These are phyloP conservation scores for Fissipunctia ypsillon DNA, from an alignment of 2,888 invertebrate species.

Conservation along the genomic window DNA sequence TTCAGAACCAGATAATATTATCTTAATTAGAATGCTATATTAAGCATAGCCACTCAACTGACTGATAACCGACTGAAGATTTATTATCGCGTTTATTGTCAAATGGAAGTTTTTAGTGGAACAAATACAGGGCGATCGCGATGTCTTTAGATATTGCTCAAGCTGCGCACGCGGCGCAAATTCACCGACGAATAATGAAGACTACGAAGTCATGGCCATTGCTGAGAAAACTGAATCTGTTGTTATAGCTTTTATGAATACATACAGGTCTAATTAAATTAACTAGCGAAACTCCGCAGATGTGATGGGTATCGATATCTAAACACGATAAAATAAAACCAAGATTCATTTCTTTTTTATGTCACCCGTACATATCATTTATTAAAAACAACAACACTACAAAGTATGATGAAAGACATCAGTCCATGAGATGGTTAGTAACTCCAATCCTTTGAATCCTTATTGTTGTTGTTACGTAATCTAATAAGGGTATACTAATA, in stretches of 20 bases:
- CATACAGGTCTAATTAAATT: too few species aligned
- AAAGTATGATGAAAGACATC: slow-evolving; percentile 49
- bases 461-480: slow-evolving; percentile 40
- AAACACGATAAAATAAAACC: too few species aligned
- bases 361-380: neutral
- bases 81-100: slow-evolving; percentile 42
- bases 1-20: slow-evolving; percentile 39
- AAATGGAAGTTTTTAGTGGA: slow-evolving; percentile 48
- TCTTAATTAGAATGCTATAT: slow-evolving; percentile 47
- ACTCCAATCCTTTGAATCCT: slow-evolving; percentile 13
- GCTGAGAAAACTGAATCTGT: neutral
- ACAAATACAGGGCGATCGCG: slow-evolving; percentile 11
- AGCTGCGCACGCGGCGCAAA: neutral
- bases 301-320: too few species aligned
- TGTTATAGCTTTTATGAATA: neutral
- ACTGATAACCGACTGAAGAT: slow-evolving; percentile 37
- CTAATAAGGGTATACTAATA: too few species aligned
- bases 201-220: neutral
- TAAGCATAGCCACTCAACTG: slow-evolving; percentile 24
- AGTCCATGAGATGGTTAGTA: slow-evolving; percentile 25
- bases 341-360: neutral
- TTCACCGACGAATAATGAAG: neutral
- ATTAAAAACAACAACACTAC: neutral
- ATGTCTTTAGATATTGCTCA: neutral
- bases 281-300: too few species aligned